Conservation (phyloP, 2,888 invertebrate genomes). For the Atherix ibis region DNA sequence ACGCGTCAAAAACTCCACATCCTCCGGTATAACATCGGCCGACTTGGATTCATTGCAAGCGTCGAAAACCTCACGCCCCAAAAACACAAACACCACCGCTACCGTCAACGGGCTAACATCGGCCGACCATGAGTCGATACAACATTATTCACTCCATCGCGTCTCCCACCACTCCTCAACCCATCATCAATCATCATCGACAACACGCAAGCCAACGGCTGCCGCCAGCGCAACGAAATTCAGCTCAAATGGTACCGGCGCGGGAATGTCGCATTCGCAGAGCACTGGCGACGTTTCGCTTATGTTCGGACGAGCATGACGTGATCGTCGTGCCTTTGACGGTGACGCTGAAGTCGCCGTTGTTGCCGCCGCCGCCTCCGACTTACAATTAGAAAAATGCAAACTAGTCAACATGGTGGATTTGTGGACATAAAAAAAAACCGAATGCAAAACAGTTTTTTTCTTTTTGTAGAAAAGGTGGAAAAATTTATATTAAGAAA, state of each 20-base stretch:
- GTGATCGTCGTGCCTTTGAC: constrained; percentile 12
- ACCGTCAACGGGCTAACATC: constrained; percentile 21
- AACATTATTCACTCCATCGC: constrained; percentile 31
- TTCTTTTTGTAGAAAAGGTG: no score
- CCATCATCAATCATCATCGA: constrained; percentile 15
- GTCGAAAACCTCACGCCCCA: constrained; percentile 28
- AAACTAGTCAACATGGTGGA: constrained; percentile 34
- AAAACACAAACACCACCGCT: constrained; percentile 26
- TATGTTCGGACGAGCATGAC: constrained; percentile 48
- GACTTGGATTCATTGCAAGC: no score
- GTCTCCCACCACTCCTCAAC: constrained; percentile 24
- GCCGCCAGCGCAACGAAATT: constrained; percentile 15
- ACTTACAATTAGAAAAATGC: constrained; percentile 32
- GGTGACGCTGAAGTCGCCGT: no score
- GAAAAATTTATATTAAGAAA: no score
- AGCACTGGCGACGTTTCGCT: constrained; percentile 49
- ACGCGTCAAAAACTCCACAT: no score
- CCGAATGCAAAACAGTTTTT: no score
- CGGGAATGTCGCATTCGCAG: constrained; percentile 42
- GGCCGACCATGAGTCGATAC: constrained; percentile 29
- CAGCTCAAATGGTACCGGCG: constrained; percentile 12
- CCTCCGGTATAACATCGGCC: no score
- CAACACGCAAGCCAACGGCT: constrained; percentile 17
- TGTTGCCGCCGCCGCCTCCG: no score
- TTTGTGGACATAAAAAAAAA: constrained; percentile 20